phyloP scores from a whole-genome alignment of 2,888 invertebrate species.

The Perizoma affinitatum region DNA sequence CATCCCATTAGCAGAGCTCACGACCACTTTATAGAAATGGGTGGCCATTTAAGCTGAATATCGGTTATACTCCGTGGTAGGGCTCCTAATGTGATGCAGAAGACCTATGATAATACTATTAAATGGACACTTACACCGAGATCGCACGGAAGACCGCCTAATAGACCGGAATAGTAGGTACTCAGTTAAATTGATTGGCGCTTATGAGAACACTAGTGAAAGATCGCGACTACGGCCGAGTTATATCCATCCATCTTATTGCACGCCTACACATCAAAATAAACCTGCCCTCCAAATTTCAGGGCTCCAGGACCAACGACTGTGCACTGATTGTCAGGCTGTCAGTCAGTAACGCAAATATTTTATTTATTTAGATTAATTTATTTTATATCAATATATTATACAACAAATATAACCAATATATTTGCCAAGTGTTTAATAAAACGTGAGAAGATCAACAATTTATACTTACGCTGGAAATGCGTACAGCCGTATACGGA shows the following conservation, averaged over 20 bases:
- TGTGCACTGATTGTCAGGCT: conserved; percentile 5
- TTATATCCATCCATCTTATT: too few relatives aligned
- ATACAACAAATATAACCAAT: conserved; percentile 4
- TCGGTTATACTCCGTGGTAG: conserved; percentile 10
- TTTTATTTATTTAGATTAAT: too few relatives aligned
- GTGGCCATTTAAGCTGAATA: conserved; percentile 17
- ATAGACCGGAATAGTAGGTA: conserved; percentile 24
- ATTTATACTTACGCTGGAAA: background rate
- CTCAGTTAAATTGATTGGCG: conserved; percentile 24
- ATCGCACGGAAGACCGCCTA: conserved; percentile 26
- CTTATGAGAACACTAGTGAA: conserved; percentile 1
- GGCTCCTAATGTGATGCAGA: conserved; percentile 23
- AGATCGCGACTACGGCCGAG: too few relatives aligned
- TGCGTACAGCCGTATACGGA: too few relatives aligned
- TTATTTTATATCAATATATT: too few relatives aligned
- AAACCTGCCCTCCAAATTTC: too few relatives aligned
- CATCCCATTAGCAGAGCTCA: conserved; percentile 19
- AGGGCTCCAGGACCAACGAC: too few relatives aligned
- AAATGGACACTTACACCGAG: conserved; percentile 43
- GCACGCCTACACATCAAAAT: too few relatives aligned
- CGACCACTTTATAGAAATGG: conserved; percentile 21
- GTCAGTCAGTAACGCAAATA: background rate
- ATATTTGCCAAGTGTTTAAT: conserved; percentile 5
- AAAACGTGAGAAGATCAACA: conserved; percentile 8
- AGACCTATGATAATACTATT: conserved; percentile 50